These are phyloP conservation scores for Xanthorhoe designata DNA, from an alignment of 2,888 invertebrate genomes.

Conservation along the genomic window DNA sequence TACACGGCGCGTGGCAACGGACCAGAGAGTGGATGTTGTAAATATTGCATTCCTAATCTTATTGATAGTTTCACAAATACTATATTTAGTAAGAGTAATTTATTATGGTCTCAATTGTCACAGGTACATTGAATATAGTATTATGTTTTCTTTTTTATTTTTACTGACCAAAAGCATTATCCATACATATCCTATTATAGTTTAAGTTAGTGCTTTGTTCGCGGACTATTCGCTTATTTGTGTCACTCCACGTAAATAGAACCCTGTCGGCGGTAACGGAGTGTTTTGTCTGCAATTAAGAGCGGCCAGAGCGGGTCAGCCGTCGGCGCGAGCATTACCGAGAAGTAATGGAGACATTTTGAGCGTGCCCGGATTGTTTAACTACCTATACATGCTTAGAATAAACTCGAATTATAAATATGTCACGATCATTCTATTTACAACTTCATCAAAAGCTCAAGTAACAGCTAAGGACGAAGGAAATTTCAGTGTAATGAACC, in stretches of 20 bases:
- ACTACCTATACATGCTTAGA: conserved; percentile 67
- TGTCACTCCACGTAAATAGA: conserved; percentile 73
- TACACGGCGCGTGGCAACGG: conserved; percentile 48
- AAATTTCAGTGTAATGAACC: neutral
- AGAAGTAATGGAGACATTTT: conserved; percentile 75
- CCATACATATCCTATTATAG: neutral
- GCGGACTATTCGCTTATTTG: conserved; percentile 67
- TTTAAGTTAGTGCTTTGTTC: conserved; percentile 27
- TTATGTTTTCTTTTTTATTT: no score
- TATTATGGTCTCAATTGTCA: no score
- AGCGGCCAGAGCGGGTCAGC: conserved; percentile 69
- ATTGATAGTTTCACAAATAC: neutral
- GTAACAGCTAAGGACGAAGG: neutral
- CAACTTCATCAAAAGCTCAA: neutral
- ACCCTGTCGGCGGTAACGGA: conserved; percentile 74
- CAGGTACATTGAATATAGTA: no score
- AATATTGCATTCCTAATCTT: neutral
- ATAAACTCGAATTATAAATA: conserved; percentile 65
- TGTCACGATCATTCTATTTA: conserved; percentile 33
- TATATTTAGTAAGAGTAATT: neutral
- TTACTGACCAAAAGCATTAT: neutral
- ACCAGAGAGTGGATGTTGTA: neutral
- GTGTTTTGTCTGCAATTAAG: conserved; percentile 83
- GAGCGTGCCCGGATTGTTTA: conserved; percentile 68
- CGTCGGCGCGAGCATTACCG: conserved; percentile 64